phyloP scores from a whole-genome alignment of 2,113 vertebrate genomes.

The Herpetotheres cachinnans region DNA sequence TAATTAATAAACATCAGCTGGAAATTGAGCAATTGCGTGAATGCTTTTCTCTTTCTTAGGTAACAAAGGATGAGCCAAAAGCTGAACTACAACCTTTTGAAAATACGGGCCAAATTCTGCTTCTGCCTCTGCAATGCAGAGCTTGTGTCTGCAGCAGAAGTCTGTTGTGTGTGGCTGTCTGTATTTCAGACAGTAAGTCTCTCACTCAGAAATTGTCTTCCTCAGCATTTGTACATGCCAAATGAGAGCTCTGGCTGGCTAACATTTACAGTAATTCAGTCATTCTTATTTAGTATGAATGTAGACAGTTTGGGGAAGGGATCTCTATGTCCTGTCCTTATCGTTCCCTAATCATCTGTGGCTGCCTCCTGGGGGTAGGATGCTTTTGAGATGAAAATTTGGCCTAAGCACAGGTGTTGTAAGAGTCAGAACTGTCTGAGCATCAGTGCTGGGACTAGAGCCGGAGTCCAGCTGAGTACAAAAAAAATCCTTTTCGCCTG shows the following conservation, averaged over 20 bases:
- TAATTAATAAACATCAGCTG: background rate
- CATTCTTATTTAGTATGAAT: background rate
- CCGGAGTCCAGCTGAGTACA: background rate
- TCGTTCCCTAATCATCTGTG: background rate
- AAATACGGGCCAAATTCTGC: background rate
- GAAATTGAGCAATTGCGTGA: background rate
- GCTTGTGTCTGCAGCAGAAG: background rate
- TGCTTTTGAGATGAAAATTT: background rate
- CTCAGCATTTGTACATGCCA: background rate
- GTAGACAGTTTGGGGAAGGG: background rate
- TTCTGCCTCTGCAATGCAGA: constrained; percentile 52
- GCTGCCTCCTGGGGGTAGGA: background rate
- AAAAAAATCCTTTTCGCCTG: background rate
- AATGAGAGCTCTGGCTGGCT: background rate
- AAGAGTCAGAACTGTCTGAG: background rate
- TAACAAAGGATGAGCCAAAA: background rate
- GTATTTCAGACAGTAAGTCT: background rate
- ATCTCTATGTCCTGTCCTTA: background rate
- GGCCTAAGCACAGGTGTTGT: background rate
- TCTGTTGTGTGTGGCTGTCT: background rate
- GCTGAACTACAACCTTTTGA: background rate
- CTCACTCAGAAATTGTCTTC: background rate
- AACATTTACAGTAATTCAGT: background rate
- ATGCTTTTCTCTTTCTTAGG: background rate
- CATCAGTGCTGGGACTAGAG: background rate